phyloP scores from a whole-genome alignment of 53 echinoderm and acorn worm genomes.

The Stichopus horrens region DNA sequence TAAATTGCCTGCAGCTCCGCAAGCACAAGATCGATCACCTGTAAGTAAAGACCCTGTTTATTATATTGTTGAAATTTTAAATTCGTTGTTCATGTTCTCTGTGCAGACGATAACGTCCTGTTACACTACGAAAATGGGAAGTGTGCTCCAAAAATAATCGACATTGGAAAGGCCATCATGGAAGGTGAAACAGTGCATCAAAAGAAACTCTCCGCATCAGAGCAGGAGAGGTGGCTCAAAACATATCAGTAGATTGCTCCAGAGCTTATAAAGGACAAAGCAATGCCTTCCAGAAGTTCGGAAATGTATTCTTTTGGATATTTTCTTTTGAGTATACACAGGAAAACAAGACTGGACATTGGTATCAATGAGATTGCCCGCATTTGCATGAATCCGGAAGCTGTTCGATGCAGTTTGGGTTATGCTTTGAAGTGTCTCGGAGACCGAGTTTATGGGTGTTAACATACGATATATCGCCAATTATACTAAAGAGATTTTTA shows the following conservation, averaged over 20 bases:
- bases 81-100: not conserved
- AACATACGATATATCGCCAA: no score
- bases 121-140: no score
- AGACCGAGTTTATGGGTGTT: not conserved
- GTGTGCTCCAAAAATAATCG: not conserved
- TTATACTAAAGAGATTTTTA: no score
- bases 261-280: not conserved
- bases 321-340: no score
- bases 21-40: no score
- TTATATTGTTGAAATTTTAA: not conserved
- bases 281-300: constrained; percentile 10
- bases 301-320: constrained; percentile 18
- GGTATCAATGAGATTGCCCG: not conserved
- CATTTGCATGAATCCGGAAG: constrained; percentile 2
- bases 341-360: not conserved
- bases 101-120: no score
- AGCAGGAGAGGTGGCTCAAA: constrained; percentile 9
- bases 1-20: no score
- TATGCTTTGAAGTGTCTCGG: not conserved
- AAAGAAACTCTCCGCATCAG: not conserved
- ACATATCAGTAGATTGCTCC: constrained; percentile 20
- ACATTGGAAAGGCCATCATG: constrained; percentile 33
- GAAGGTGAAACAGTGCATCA: no score
- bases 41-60: no score
- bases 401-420: not conserved